Percentiles rank a stretch among this genome's conserved stretches.
Evolutionary conservation across 2,888 invertebrate species (phyloP).

Genomic region (Nineta flava): DNA sequence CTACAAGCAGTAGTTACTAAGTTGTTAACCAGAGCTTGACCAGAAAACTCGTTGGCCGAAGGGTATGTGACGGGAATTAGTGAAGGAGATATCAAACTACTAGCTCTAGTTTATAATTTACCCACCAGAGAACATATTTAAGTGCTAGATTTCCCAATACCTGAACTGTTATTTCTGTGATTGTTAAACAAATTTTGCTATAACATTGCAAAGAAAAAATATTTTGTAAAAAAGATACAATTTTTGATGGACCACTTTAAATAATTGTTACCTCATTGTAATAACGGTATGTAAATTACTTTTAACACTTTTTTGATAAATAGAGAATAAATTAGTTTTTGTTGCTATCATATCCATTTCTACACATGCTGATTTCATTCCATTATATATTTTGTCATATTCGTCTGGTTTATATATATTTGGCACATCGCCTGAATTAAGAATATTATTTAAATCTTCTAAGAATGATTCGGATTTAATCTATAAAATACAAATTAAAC

Average conservation of each 20-base stretch:
- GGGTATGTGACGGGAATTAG: no score
- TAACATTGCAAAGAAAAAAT: background rate
- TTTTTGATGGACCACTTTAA: background rate
- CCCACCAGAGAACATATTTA: no score
- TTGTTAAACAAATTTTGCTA: background rate
- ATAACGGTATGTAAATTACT: slow-evolving; percentile 71
- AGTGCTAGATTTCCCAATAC: no score
- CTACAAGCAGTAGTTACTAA: no score
- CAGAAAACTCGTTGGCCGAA: no score
- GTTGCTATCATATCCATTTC: slow-evolving; percentile 62
- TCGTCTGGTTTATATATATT: slow-evolving; percentile 78
- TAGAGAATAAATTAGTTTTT: slow-evolving; percentile 69
- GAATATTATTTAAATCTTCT: slow-evolving; percentile 74
- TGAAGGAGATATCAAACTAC: no score
- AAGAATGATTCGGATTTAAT: slow-evolving; percentile 77
- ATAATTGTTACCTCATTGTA: slow-evolving; percentile 40
- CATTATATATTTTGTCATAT: slow-evolving; percentile 52
- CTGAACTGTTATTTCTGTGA: no score
- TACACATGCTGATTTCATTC: slow-evolving; percentile 57
- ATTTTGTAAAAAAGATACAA: no score
- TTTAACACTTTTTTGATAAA: slow-evolving; percentile 63
- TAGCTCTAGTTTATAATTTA: no score
- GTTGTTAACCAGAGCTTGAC: no score
- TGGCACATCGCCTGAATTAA: slow-evolving; percentile 81
- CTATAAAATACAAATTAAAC: slow-evolving; percentile 33